A percentile compares a stretch with the other conserved stretches of the same genome.
Evolutionary conservation across 1,140 invertebrate genomes (phyloP).

Genomic region (Eubasilissa regina): DNA sequence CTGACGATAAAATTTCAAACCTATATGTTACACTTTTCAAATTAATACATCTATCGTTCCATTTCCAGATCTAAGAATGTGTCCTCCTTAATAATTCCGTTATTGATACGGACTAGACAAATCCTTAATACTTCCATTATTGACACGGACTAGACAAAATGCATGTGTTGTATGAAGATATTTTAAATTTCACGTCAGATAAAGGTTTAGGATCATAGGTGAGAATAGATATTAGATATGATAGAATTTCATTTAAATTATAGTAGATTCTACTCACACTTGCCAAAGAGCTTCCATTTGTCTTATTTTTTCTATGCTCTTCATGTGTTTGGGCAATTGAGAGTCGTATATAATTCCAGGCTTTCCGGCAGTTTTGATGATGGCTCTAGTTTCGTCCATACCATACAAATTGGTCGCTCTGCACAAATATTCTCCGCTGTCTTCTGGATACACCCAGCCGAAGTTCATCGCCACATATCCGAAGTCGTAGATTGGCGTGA

Average conservation of each 20-base stretch:
- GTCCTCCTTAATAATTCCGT: too few relatives aligned
- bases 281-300: slow-evolving; percentile 97
- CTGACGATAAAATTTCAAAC: too few relatives aligned
- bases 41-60: too few relatives aligned
- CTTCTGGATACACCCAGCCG: slow-evolving; percentile 94
- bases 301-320: slow-evolving; percentile 94
- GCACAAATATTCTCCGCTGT: slow-evolving; percentile 91
- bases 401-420: slow-evolving; percentile 93
- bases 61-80: too few relatives aligned
- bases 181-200: too few relatives aligned
- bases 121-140: too few relatives aligned
- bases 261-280: slow-evolving; percentile 77
- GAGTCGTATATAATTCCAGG: slow-evolving; percentile 94
- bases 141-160: too few relatives aligned
- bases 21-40: too few relatives aligned
- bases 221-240: too few relatives aligned
- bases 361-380: slow-evolving; percentile 88
- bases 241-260: slow-evolving; percentile 3
- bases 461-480: slow-evolving; percentile 98
- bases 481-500: slow-evolving; percentile 95
- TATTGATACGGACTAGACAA: too few relatives aligned
- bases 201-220: too few relatives aligned
- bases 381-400: slow-evolving; percentile 88
- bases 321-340: slow-evolving; percentile 94
- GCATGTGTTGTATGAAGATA: too few relatives aligned